These are phyloP conservation scores for Trachelus iudaicus DNA, from an alignment of 2,888 invertebrate genomes.

Conservation along the genomic window DNA sequence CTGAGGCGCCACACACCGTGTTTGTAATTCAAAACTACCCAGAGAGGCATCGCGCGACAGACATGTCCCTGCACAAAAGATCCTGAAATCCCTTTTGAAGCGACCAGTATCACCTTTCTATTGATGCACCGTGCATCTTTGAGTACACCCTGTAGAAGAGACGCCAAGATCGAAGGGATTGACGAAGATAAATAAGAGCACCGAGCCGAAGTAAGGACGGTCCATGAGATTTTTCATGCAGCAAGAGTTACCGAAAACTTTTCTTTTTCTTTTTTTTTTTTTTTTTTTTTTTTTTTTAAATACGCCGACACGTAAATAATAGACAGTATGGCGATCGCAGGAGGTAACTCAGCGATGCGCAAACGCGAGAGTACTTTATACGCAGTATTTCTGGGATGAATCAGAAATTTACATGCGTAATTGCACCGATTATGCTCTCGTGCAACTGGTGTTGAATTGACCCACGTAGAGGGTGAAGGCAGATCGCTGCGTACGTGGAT, in stretches of 20 bases:
- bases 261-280: too few relatives aligned
- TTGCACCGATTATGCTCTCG: constrained; percentile 57
- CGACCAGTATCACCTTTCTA: constrained; percentile 52
- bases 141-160: neutral
- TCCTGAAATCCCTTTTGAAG: constrained; percentile 15
- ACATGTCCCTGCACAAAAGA: constrained; percentile 55
- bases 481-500: neutral
- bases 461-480: constrained; percentile 17
- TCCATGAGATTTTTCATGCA: neutral
- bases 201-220: neutral
- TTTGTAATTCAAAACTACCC: constrained; percentile 57
- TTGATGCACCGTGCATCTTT: constrained; percentile 40
- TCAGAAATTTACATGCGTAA: constrained; percentile 64
- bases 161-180: neutral
- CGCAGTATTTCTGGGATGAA: constrained; percentile 40
- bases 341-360: neutral
- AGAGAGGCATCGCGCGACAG: constrained; percentile 46
- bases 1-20: constrained; percentile 64
- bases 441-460: constrained; percentile 54
- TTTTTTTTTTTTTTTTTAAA: too few relatives aligned
- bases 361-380: neutral
- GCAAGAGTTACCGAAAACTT: neutral
- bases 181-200: neutral
- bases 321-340: neutral
- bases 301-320: neutral